phyloP scores from a whole-genome alignment of 2,888 invertebrate species.

The Drepanosiphum platanoidis region DNA sequence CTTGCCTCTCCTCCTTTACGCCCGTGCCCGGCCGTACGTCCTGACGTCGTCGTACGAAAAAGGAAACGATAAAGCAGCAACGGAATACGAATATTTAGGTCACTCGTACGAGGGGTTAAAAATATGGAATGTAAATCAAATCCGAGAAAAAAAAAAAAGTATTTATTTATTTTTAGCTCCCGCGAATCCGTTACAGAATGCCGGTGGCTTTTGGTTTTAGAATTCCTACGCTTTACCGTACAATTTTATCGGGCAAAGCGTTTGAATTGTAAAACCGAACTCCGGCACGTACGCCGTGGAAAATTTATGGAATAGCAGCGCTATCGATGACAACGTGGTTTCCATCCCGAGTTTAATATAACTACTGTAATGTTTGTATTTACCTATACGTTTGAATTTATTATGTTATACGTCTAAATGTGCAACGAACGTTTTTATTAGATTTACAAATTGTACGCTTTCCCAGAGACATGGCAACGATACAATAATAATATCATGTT shows the following conservation, averaged over 20 bases:
- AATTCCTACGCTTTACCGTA: constrained; percentile 97
- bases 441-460: too few relatives aligned
- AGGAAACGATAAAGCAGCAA: constrained; percentile 11
- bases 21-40: not conserved
- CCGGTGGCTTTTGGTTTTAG: constrained; percentile 76
- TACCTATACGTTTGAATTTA: not conserved
- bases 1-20: not conserved
- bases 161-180: not conserved
- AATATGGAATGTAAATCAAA: constrained; percentile 34
- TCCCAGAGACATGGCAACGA: too few relatives aligned
- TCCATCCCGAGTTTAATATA: not conserved
- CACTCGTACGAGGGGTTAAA: not conserved
- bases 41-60: not conserved
- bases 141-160: not conserved
- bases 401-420: not conserved
- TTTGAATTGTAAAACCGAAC: constrained; percentile 93
- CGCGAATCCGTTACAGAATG: not conserved
- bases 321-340: not conserved
- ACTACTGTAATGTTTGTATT: not conserved
- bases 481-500: too few relatives aligned
- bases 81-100: not conserved
- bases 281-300: constrained; percentile 66
- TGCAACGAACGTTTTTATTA: not conserved
- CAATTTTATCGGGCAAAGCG: constrained; percentile 82
- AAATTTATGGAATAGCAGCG: not conserved